Evolutionary conservation across 2,888 invertebrate species (phyloP).

Genomic region (Plagodis dolabraria): DNA sequence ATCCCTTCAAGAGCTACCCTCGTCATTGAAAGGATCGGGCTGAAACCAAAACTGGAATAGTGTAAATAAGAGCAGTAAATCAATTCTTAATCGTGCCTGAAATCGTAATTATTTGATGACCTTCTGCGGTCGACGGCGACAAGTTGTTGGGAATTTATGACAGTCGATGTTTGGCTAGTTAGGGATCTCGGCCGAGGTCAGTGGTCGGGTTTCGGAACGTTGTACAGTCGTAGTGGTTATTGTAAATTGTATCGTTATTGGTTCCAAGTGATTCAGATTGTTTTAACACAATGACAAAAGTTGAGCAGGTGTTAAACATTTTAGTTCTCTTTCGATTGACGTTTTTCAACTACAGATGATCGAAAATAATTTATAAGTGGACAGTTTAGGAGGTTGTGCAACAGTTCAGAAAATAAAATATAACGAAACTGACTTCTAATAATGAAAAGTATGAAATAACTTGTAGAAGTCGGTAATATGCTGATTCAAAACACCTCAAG

Average conservation of each 20-base stretch:
- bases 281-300: too few species aligned
- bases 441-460: too few species aligned
- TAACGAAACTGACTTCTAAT: too few species aligned
- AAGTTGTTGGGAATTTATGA: constrained; percentile 31
- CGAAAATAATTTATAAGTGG: too few species aligned
- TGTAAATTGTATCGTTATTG: not conserved
- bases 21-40: constrained; percentile 33
- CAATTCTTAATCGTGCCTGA: constrained; percentile 32
- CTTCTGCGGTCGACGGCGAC: constrained; percentile 28
- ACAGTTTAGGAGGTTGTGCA: too few species aligned
- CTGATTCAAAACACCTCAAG: too few species aligned
- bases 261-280: not conserved
- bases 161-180: constrained; percentile 15
- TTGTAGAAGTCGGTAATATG: too few species aligned
- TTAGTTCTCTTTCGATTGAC: too few species aligned
- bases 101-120: constrained; percentile 37
- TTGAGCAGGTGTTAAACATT: too few species aligned
- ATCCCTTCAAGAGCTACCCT: constrained; percentile 36
- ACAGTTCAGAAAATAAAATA: too few species aligned
- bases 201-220: constrained; percentile 4
- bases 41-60: constrained; percentile 28
- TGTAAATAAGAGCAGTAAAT: constrained; percentile 35
- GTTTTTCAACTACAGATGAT: too few species aligned
- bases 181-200: constrained; percentile 8
- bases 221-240: not conserved